These are phyloP conservation scores for Neuroscelio doddi DNA, from an alignment of 2,888 invertebrate species.

Conservation along the genomic window DNA sequence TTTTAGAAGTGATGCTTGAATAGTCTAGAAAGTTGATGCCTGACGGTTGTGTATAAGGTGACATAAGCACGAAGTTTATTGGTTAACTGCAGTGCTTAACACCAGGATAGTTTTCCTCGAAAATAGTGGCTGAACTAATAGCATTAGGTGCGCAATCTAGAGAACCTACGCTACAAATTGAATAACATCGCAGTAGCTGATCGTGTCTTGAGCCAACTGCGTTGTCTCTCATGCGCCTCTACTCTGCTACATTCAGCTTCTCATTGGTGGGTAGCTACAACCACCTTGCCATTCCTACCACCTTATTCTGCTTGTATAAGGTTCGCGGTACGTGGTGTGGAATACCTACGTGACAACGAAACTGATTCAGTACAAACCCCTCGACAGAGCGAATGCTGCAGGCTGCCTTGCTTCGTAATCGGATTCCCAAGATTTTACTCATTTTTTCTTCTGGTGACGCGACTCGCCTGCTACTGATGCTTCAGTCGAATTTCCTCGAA, in stretches of 20 bases:
- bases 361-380: slow-evolving; percentile 54
- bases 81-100: slow-evolving; percentile 33
- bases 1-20: no score
- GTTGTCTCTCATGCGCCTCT: slow-evolving; percentile 35
- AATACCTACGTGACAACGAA: slow-evolving; percentile 57
- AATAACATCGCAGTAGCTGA: slow-evolving; percentile 62
- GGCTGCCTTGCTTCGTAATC: slow-evolving; percentile 47
- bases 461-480: slow-evolving; percentile 10
- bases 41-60: no score
- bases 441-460: slow-evolving; percentile 33
- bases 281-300: slow-evolving; percentile 33
- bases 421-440: slow-evolving; percentile 50
- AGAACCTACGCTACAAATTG: slow-evolving; percentile 64
- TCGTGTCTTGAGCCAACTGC: slow-evolving; percentile 54
- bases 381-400: slow-evolving; percentile 37
- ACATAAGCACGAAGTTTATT: no score
- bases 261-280: slow-evolving; percentile 30
- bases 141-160: slow-evolving; percentile 67
- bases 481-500: no score
- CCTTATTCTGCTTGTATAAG: slow-evolving; percentile 36
- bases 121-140: slow-evolving; percentile 53
- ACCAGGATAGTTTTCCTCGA: slow-evolving; percentile 21
- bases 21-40: no score
- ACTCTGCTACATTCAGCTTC: slow-evolving; percentile 25
- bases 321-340: slow-evolving; percentile 48